phyloP scores from a whole-genome alignment of 2,113 vertebrate genomes.

The Rhynchomys soricoides region DNA sequence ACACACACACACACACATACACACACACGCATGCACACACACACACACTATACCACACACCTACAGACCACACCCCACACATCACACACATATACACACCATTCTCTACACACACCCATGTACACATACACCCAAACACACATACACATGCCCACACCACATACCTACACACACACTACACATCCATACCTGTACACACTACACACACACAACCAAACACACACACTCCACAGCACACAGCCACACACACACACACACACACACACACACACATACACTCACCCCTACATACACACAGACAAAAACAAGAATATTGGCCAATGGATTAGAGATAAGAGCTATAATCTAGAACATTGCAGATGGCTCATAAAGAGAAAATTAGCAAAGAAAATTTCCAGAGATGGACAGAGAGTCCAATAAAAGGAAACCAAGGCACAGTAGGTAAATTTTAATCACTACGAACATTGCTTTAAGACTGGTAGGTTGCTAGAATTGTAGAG shows the following conservation, averaged over 20 bases:
- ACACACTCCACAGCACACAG: not conserved
- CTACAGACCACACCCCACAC: not conserved
- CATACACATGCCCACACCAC: not conserved
- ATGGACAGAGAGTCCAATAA: not conserved
- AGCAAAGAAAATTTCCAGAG: not conserved
- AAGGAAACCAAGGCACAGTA: not conserved
- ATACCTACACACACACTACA: not conserved
- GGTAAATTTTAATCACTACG: not conserved
- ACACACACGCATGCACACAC: not conserved
- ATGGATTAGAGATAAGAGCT: constrained; percentile 41
- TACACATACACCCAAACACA: not conserved
- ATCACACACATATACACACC: not conserved
- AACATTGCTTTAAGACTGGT: not conserved
- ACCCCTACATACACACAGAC: not conserved
- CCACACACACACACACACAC: not conserved
- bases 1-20: not conserved
- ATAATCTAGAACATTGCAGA: not conserved
- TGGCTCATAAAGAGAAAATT: not conserved
- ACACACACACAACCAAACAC: not conserved
- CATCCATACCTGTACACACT: not conserved
- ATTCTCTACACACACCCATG: not conserved
- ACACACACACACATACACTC: not conserved
- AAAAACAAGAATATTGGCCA: constrained; percentile 9
- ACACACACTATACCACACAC: no score
- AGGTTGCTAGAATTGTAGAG: not conserved